These are phyloP conservation scores for Platysteira castanea DNA, from an alignment of 2,113 vertebrate species.

Conservation along the genomic window DNA sequence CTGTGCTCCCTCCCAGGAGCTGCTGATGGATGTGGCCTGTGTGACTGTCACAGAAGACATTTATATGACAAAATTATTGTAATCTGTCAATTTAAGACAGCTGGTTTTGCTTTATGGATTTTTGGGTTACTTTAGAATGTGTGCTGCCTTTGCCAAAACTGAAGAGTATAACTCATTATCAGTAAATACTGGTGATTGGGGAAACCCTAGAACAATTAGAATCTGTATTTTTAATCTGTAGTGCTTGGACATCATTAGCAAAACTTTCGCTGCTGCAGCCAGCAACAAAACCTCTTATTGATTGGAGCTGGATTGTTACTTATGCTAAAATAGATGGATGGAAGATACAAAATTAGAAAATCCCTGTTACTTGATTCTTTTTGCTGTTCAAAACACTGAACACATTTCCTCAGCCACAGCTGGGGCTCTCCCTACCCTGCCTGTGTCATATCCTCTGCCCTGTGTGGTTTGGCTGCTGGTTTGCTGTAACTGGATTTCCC, in stretches of 20 bases:
- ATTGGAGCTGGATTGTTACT: not conserved
- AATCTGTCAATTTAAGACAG: not conserved
- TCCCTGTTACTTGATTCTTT: not conserved
- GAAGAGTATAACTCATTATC: not conserved
- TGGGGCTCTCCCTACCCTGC: not conserved
- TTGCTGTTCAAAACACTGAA: not conserved
- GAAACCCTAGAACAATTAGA: not conserved
- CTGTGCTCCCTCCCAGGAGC: not conserved
- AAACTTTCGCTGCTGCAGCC: not conserved
- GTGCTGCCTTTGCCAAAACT: not conserved
- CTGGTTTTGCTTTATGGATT: not conserved
- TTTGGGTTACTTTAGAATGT: not conserved
- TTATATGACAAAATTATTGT: not conserved
- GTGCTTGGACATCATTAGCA: not conserved
- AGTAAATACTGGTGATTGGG: not conserved
- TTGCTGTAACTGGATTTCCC: not conserved
- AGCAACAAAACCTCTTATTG: not conserved
- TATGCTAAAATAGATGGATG: not conserved
- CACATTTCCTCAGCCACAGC: rapidly evolving
- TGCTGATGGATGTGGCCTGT: not conserved
- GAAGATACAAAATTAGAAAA: not conserved
- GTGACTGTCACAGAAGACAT: not conserved
- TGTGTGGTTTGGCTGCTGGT: not conserved
- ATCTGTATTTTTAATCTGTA: not conserved
- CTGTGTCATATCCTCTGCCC: not conserved